Percentiles rank a stretch among this genome's conserved stretches.
Evolutionary conservation across 1,140 invertebrate species (phyloP).

Genomic region (Bombus superbus): DNA sequence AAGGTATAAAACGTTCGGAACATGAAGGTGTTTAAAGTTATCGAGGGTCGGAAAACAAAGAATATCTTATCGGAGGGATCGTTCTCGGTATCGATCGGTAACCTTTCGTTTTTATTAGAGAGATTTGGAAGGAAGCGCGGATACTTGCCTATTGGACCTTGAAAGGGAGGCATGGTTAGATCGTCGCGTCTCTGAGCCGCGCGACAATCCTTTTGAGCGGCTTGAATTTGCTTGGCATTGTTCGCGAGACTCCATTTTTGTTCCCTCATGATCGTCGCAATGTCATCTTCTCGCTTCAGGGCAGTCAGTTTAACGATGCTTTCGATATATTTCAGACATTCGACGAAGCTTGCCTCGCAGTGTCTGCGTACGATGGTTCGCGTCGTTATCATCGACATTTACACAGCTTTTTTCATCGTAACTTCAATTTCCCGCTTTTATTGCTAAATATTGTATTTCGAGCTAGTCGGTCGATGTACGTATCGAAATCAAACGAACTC

Average conservation of each 20-base stretch:
- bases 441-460: too few species aligned
- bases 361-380: slow-evolving; percentile 79
- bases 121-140: not conserved
- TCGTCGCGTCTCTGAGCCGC: slow-evolving; percentile 78
- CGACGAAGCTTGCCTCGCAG: slow-evolving; percentile 82
- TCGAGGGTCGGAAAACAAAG: not conserved
- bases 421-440: too few species aligned
- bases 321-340: slow-evolving; percentile 84
- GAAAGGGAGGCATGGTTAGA: slow-evolving; percentile 82
- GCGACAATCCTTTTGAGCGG: slow-evolving; percentile 82
- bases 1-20: not conserved
- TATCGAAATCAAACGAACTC: too few species aligned
- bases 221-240: slow-evolving; percentile 75
- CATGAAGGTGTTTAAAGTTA: not conserved
- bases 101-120: not conserved
- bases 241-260: slow-evolving; percentile 78
- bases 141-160: slow-evolving; percentile 79
- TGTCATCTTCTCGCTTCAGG: slow-evolving; percentile 82
- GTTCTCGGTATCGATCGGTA: not conserved
- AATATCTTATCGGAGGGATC: too few species aligned
- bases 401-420: too few species aligned
- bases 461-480: too few species aligned
- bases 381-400: not conserved
- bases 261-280: slow-evolving; percentile 79
- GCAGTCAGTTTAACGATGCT: slow-evolving; percentile 72